These are phyloP conservation scores for Silvanus unidentatus DNA, from an alignment of 2,888 invertebrate species.

Conservation along the genomic window DNA sequence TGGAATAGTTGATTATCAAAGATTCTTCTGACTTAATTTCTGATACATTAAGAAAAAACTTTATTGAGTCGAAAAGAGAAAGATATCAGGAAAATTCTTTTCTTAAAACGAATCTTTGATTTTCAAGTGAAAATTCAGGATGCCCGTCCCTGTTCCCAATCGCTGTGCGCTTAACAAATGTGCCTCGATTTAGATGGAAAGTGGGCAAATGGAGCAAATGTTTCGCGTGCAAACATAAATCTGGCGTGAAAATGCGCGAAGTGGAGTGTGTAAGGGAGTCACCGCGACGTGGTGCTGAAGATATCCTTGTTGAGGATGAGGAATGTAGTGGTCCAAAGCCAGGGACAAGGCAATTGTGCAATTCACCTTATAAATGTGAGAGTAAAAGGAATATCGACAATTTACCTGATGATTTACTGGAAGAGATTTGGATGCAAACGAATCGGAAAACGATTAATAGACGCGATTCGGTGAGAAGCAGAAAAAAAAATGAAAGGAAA, in stretches of 20 bases:
- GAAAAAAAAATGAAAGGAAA: no score
- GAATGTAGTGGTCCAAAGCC: conserved; percentile 37
- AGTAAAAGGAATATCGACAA: conserved; percentile 18
- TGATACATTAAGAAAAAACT: no score
- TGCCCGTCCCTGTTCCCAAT: no score
- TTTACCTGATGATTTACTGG: conserved; percentile 32
- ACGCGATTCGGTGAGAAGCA: conserved; percentile 16
- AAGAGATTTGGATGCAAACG: conserved; percentile 38
- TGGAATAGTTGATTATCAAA: no score
- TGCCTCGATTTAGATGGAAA: conserved; percentile 52
- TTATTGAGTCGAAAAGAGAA: no score
- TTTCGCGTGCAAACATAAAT: conserved; percentile 49
- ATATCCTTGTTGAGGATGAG: conserved; percentile 42
- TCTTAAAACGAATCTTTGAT: conserved; percentile 2
- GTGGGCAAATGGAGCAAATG: conserved; percentile 60
- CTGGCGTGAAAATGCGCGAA: conserved; percentile 45
- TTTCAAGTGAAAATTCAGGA: background rate
- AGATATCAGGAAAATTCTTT: background rate
- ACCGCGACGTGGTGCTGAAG: conserved; percentile 44
- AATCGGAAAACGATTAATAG: conserved; percentile 15
- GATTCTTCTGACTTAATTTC: no score
- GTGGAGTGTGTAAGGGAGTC: conserved; percentile 50
- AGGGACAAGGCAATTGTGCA: conserved; percentile 40
- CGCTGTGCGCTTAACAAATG: no score
- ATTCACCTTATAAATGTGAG: conserved; percentile 37